Percentiles rank a stretch among this genome's conserved stretches.
Conservation (phyloP, 2,797 vertebrate species). For the Chrysocyon brachyurus region DNA sequence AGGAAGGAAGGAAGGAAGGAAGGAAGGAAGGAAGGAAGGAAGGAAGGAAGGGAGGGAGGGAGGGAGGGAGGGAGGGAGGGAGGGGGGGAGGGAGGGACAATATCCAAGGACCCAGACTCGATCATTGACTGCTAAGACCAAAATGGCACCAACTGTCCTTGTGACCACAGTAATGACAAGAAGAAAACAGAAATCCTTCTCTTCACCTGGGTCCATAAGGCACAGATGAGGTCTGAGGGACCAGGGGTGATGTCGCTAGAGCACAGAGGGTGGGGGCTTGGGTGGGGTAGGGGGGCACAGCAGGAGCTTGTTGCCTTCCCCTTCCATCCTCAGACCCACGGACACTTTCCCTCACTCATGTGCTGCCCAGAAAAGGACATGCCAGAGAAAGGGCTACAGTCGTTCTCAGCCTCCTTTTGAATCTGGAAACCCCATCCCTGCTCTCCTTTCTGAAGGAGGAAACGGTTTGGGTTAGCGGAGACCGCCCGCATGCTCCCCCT, state of each 20-base stretch:
- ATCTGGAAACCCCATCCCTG: conserved; percentile 89
- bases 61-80: too few species aligned
- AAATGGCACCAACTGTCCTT: neutral
- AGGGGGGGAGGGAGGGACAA: too few species aligned
- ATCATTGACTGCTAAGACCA: neutral
- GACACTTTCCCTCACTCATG: conserved; percentile 49
- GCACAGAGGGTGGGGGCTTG: neutral
- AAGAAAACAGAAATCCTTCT: too few species aligned
- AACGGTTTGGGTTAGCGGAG: conserved; percentile 87
- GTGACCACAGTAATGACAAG: rapidly evolving
- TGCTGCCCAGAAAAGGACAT: conserved; percentile 80
- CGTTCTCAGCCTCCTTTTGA: conserved; percentile 79
- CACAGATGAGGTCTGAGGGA: neutral
- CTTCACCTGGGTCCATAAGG: rapidly evolving
- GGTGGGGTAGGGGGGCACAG: neutral
- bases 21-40: too few species aligned
- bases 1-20: neutral
- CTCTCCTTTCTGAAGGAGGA: conserved; percentile 87
- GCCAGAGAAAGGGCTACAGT: conserved; percentile 84
- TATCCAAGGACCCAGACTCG: neutral
- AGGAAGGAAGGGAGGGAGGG: neutral
- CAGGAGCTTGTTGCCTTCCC: neutral
- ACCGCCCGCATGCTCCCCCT: conserved; percentile 64
- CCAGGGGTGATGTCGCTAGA: rapidly evolving
- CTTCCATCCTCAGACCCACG: conserved; percentile 49